These are phyloP conservation scores for Papilio helenus DNA, from an alignment of 1,140 invertebrate genomes.

Conservation along the genomic window DNA sequence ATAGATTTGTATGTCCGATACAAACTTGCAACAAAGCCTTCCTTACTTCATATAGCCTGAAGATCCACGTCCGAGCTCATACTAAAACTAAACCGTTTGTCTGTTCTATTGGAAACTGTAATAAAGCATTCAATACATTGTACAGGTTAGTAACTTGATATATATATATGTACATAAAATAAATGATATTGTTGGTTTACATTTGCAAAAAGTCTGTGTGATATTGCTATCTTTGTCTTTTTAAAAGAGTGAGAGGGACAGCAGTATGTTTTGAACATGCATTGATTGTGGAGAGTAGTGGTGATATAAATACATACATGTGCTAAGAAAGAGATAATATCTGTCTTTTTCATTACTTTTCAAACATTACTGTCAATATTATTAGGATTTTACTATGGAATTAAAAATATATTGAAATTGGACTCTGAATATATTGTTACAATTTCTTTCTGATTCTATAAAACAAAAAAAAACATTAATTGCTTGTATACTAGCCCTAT, in stretches of 20 bases:
- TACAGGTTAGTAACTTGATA: conserved; percentile 86
- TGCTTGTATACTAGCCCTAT: no score
- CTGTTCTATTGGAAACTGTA: conserved; percentile 90
- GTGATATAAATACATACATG: no score
- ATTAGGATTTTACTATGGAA: no score
- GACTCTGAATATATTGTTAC: no score
- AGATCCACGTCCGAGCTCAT: conserved; percentile 97
- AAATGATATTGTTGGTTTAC: no score
- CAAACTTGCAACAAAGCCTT: conserved; percentile 95
- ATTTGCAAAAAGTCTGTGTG: neutral
- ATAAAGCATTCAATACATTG: conserved; percentile 96
- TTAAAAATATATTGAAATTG: no score
- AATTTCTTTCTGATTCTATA: no score
- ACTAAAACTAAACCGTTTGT: conserved; percentile 97
- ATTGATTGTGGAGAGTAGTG: no score
- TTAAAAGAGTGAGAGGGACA: no score
- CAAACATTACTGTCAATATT: neutral
- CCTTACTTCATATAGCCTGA: conserved; percentile 96
- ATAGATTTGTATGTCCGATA: conserved; percentile 95
- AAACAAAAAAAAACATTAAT: no score
- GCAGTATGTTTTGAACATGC: no score
- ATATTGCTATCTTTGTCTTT: neutral
- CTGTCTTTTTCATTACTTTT: neutral
- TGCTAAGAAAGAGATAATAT: no score
- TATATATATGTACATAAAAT: neutral